These are phyloP conservation scores for Enteromius afrohamiltoni DNA, from an alignment of 2,797 vertebrate genomes.

Conservation along the genomic window DNA sequence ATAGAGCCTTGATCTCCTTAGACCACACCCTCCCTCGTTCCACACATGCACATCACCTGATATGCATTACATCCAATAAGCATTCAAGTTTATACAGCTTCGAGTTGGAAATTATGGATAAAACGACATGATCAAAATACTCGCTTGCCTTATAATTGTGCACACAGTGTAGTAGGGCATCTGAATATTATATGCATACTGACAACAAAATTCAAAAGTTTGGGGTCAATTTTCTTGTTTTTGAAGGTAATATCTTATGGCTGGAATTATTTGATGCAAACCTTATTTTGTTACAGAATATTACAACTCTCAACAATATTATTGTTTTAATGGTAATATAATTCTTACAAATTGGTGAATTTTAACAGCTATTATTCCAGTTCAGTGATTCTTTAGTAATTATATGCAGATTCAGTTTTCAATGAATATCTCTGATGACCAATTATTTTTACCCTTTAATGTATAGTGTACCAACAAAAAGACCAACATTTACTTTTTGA, in stretches of 20 bases:
- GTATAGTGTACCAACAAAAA: background rate
- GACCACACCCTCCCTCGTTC: too few relatives aligned
- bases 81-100: too few relatives aligned
- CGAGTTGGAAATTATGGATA: too few relatives aligned
- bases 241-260: background rate
- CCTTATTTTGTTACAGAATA: background rate
- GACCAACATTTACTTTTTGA: background rate
- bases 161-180: too few relatives aligned
- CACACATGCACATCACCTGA: too few relatives aligned
- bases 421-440: background rate
- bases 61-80: too few relatives aligned
- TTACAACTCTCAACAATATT: background rate
- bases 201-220: background rate
- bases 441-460: background rate
- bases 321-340: background rate
- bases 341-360: background rate
- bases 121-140: too few relatives aligned
- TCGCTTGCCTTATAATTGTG: too few relatives aligned
- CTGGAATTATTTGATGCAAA: background rate
- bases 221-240: background rate
- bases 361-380: background rate
- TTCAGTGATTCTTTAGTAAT: background rate
- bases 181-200: background rate
- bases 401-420: background rate
- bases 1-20: too few relatives aligned